Evolutionary conservation across 2,797 vertebrate genomes (phyloP).

Genomic region (Darevskia mixta): DNA sequence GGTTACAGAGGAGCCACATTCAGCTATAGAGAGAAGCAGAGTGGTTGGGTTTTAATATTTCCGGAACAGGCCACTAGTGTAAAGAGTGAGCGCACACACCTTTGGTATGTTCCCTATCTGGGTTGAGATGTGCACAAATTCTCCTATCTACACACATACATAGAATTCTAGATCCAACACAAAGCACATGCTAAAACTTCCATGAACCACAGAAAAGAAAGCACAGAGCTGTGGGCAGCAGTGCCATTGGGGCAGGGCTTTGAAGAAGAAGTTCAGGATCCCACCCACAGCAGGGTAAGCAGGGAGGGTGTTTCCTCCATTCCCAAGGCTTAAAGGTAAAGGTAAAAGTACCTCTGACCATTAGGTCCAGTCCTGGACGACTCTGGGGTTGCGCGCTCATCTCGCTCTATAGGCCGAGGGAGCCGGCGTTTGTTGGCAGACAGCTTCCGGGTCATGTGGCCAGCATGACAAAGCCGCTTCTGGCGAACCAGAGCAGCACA

Average conservation of each 20-base stretch:
- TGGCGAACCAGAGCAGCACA: too few relatives aligned
- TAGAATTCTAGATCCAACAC: accelerated
- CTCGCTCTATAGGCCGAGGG: too few relatives aligned
- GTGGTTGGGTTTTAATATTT: slow-evolving; percentile 51
- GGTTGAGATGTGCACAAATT: not conserved
- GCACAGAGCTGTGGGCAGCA: too few relatives aligned
- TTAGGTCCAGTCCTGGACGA: too few relatives aligned
- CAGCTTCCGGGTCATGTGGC: too few relatives aligned
- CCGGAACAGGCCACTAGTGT: accelerated
- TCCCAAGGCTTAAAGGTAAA: too few relatives aligned
- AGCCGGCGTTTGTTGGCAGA: too few relatives aligned
- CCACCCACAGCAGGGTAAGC: not conserved
- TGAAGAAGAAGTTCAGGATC: not conserved
- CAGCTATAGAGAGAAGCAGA: slow-evolving; percentile 84
- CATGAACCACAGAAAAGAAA: not conserved
- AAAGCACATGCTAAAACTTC: not conserved
- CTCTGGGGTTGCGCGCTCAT: too few relatives aligned
- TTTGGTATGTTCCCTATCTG: not conserved
- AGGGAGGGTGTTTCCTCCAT: not conserved
- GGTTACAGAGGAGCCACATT: slow-evolving; percentile 96
- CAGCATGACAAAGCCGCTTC: too few relatives aligned
- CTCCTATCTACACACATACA: not conserved
- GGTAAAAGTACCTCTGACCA: too few relatives aligned
- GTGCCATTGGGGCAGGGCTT: not conserved
- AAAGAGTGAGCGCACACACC: slow-evolving; percentile 6